Conservation (phyloP, 2,113 vertebrate genomes). For the Progne subis region DNA sequence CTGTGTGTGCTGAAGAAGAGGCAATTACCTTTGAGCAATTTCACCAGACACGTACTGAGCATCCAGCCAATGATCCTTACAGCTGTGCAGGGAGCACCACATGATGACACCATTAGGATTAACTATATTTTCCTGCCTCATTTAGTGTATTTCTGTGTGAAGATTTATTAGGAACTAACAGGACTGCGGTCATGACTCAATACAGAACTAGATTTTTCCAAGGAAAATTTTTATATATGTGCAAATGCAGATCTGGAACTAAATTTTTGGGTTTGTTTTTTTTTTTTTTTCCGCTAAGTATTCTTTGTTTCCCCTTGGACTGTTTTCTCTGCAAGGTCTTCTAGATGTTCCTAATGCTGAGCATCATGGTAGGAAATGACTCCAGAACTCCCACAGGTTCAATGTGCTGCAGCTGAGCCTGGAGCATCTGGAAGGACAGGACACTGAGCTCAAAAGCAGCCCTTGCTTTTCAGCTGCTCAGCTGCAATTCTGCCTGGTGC, state of each 20-base stretch:
- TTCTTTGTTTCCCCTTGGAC: not conserved
- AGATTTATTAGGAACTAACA: not conserved
- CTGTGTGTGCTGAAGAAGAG: not conserved
- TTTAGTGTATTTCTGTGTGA: not conserved
- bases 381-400: constrained; percentile 32
- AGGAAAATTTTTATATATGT: not conserved
- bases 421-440: constrained; percentile 16
- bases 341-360: not conserved
- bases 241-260: not conserved
- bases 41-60: accelerated
- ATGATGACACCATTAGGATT: not conserved
- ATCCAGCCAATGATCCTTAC: not conserved
- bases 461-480: not conserved
- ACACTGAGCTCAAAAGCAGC: not conserved
- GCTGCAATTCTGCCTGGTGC: not conserved
- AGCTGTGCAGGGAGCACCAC: not conserved
- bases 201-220: not conserved
- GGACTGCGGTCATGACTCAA: not conserved
- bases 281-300: not conserved
- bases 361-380: not conserved
- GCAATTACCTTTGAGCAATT: not conserved
- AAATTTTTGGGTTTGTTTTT: not conserved
- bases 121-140: not conserved
- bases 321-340: not conserved
- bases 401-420: not conserved